A percentile compares a stretch with the other conserved stretches of the same genome.
phyloP scores from a whole-genome alignment of 2,888 invertebrate genomes.

The Rhagophthalmus giganteus region DNA sequence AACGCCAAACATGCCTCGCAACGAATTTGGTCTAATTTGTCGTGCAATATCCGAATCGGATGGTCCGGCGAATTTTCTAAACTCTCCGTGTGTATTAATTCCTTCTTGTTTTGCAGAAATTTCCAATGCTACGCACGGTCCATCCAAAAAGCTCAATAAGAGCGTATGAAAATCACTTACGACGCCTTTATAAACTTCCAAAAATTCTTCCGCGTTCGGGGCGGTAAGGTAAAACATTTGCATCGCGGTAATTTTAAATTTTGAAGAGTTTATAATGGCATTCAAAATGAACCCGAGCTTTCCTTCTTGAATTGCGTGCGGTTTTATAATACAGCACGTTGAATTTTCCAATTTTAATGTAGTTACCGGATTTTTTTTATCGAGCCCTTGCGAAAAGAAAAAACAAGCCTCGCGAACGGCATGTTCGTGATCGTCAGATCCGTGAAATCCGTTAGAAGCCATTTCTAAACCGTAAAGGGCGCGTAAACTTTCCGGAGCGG shows the following conservation, averaged over 20 bases:
- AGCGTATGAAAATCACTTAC: constrained; percentile 77
- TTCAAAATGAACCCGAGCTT: constrained; percentile 71
- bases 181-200: constrained; percentile 90
- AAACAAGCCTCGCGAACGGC: constrained; percentile 62
- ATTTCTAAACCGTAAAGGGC: constrained; percentile 68
- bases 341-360: constrained; percentile 67
- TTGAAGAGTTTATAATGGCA: constrained; percentile 69
- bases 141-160: constrained; percentile 82
- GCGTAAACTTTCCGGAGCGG: constrained; percentile 63
- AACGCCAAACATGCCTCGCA: constrained; percentile 82
- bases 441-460: constrained; percentile 72
- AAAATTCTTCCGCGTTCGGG: constrained; percentile 86
- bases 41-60: constrained; percentile 89
- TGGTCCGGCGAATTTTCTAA: constrained; percentile 86
- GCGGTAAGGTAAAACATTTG: constrained; percentile 79
- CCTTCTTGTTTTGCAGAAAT: constrained; percentile 64
- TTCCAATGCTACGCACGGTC: constrained; percentile 85
- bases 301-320: constrained; percentile 81
- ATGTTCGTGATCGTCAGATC: constrained; percentile 61
- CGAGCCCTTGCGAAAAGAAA: constrained; percentile 61
- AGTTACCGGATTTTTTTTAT: constrained; percentile 45
- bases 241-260: constrained; percentile 78
- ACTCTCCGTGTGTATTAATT: constrained; percentile 67
- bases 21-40: constrained; percentile 78
- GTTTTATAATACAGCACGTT: constrained; percentile 85